A percentile compares a stretch with the other conserved stretches of the same genome.
phyloP scores from a whole-genome alignment of 2,888 invertebrate genomes.

The Athripsodes cinereus region DNA sequence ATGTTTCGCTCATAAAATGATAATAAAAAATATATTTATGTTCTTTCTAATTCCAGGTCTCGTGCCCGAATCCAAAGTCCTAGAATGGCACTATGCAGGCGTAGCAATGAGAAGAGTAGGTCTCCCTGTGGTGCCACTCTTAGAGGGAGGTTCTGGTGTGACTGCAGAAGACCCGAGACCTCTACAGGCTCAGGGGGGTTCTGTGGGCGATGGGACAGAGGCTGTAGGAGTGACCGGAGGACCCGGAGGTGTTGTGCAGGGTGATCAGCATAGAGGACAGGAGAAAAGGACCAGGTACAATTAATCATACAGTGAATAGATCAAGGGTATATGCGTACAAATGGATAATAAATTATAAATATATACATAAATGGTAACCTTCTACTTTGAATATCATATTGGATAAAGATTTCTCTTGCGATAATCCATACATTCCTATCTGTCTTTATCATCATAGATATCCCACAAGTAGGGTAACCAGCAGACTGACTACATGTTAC shows the following conservation, averaged over 20 bases:
- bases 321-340: not conserved
- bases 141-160: constrained; percentile 32
- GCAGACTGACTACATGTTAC: too few relatives aligned
- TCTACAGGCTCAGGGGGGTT: constrained; percentile 3
- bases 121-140: constrained; percentile 7
- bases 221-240: constrained; percentile 34
- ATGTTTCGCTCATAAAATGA: too few relatives aligned
- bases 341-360: too few relatives aligned
- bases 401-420: too few relatives aligned
- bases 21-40: too few relatives aligned
- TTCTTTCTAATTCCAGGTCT: constrained; percentile 37
- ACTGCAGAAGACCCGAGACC: constrained; percentile 28
- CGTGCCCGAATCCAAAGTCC: constrained; percentile 54
- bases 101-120: not conserved
- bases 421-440: too few relatives aligned
- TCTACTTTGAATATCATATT: too few relatives aligned
- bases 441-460: too few relatives aligned
- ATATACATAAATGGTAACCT: too few relatives aligned
- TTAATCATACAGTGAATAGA: not conserved
- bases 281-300: constrained; percentile 53
- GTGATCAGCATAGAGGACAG: constrained; percentile 32
- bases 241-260: constrained; percentile 4
- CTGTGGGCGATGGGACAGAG: not conserved
- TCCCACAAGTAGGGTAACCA: too few relatives aligned
- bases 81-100: constrained; percentile 42